Evolutionary conservation across 2,888 invertebrate genomes (phyloP).

Genomic region (Sepioteuthis lessoniana): DNA sequence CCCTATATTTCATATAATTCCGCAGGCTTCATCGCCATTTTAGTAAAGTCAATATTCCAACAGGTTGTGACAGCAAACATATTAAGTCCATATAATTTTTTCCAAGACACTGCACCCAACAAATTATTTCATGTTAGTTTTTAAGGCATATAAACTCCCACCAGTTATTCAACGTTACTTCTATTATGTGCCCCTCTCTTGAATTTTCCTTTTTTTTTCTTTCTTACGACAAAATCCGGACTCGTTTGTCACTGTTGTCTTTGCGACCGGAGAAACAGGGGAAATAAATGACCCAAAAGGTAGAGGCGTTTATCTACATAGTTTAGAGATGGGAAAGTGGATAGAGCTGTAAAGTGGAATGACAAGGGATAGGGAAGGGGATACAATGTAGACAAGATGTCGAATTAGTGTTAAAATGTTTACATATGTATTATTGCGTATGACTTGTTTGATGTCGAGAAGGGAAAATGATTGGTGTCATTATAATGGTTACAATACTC

Average conservation of each 20-base stretch:
- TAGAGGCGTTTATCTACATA: not conserved
- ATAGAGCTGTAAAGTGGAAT: not conserved
- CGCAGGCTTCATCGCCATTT: not conserved
- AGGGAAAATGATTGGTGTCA: not conserved
- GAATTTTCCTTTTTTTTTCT: not conserved
- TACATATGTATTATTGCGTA: not conserved
- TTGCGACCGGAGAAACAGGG: not conserved
- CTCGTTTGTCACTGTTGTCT: not conserved
- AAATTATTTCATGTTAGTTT: not conserved
- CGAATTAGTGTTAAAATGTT: constrained; percentile 23
- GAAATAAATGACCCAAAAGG: not conserved
- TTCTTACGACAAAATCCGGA: not conserved
- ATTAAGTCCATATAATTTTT: not conserved
- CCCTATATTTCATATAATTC: not conserved
- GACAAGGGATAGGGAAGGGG: not conserved
- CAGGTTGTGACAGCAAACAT: constrained; percentile 13
- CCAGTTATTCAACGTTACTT: not conserved
- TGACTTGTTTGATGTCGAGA: not conserved
- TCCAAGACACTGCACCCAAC: not conserved
- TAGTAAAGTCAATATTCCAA: not conserved
- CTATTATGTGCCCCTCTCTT: not conserved
- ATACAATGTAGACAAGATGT: constrained; percentile 21
- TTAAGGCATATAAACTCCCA: not conserved
- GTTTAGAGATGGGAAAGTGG: not conserved
- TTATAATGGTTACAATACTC: not conserved